Base-by-base conservation (phyloP, 2,113 vertebrate species). In the Noctilio leporinus region DNA sequence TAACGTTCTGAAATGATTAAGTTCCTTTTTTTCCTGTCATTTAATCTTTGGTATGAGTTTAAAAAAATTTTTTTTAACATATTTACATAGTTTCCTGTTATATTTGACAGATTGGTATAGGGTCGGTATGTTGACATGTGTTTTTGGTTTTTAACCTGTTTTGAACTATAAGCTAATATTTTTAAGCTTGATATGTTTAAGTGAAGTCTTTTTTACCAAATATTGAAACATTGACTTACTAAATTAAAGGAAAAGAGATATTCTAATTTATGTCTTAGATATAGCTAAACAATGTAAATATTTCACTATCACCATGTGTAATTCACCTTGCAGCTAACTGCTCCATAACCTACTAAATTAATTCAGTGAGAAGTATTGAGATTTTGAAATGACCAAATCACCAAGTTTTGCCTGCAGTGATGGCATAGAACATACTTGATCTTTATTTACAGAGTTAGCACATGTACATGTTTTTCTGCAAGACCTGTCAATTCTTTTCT, bases 371-470 rank as follows among this genome's bases (percentile, higher is more conserved):
- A 93, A 93, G 38, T 45, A 38, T 77, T 90, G 67, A 57, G 59
- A 84, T 95, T 96, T 96, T 95, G n/a, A 93, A 95, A 92, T 94
- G 86, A 92, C 80, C 73, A 90, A 80, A 92, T 94, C 78, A 83
- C 76, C 28, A 86, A 55, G 75, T 94, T 95, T 95, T 72, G 38
- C 67, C 40, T 87, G 51, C 51, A 57, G 19, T 73, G 28, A 86
- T 93, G n/a, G 26, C 30, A 70, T 57, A 87, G 40, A 95, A 83
- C 51, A 94, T 55, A 73, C 9, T 87, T 91, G 73, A 51, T 65
- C 81, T 95, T 86, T 93, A 89, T 95, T 95, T 95, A 59, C 6
- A 67, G 73, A 93, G 35, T 85, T 7, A 7, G 16, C 75, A 72
- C 35, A 2, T 0, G 1, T 70, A 90, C 20, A 35, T 67, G 38